These are phyloP conservation scores for Eciton burchellii DNA, from an alignment of 1,140 invertebrate species.

Conservation along the genomic window DNA sequence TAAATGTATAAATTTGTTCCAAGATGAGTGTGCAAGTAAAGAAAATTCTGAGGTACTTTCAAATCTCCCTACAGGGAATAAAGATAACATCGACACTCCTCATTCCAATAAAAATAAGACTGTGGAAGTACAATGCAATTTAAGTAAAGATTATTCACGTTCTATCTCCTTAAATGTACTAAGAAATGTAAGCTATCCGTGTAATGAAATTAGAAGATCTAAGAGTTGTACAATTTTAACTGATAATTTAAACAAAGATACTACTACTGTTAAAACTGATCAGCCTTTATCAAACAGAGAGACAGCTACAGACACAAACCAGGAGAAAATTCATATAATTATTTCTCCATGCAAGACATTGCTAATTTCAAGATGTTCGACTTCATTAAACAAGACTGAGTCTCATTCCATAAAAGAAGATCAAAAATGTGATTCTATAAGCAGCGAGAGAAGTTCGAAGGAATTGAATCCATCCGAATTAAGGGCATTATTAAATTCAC, in stretches of 20 bases:
- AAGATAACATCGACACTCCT: neutral
- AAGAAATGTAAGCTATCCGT: neutral
- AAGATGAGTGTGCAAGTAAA: neutral
- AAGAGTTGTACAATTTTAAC: neutral
- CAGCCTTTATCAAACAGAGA: neutral
- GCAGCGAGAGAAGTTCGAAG: neutral
- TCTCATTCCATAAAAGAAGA: neutral
- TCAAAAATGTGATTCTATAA: neutral
- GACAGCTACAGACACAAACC: neutral
- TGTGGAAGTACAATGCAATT: neutral
- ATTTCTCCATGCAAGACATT: neutral
- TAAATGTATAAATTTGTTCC: constrained; percentile 59
- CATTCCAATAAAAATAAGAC: neutral
- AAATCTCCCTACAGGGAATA: neutral
- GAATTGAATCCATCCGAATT: constrained; percentile 30
- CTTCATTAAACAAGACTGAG: neutral
- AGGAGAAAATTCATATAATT: neutral
- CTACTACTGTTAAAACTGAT: constrained; percentile 50
- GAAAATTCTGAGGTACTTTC: neutral
- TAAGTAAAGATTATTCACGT: neutral
- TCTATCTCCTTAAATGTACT: neutral
- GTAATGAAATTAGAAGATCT: neutral
- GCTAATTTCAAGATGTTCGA: neutral
- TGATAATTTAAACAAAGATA: constrained; percentile 24
- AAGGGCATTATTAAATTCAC: constrained; percentile 42